Base-by-base conservation (phyloP, 2,797 vertebrate species). In the Varecia variegata region DNA sequence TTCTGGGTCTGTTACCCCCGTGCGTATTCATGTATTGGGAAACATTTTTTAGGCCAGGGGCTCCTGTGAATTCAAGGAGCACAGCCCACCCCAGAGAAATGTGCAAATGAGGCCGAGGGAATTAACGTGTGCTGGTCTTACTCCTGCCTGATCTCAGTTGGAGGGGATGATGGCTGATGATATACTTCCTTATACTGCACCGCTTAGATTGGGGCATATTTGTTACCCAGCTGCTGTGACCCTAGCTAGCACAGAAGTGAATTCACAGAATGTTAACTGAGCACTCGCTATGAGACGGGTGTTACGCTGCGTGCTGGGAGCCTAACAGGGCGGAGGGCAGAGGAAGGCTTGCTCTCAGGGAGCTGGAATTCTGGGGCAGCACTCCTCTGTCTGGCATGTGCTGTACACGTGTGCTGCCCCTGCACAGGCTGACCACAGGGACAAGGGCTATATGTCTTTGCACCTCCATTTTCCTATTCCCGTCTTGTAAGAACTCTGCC, bases 371-470 rank as follows among this genome's bases (percentile, higher is more conserved):
- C 27, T 38, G 13, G 62, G 35, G 38, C 1, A 3, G 15, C 13
- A 4, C 25, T 35, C 7, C 0, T 6, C 11, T 5, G 4, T 17
- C 40, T 60, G 11, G 79, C 3, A 2, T 27, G 43, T 9, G 11
- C 50, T 10, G n/a, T 23, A 4, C 27, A 25, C 5, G 0, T 25
- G 8, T 5, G 32, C 23, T 30, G 1, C 54, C 40, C 1, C 0
- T 2, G 0, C 1, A 14, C 32, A 7, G 1, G 11, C 21, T 67
- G n/a, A 7, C 6, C 9, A 10, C 6, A 7, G 15, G 3, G 21
- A n/a, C 47, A 73, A 9, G 38, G 32, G 27, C 71, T 40, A 0
- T 30, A 2, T n/a, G 73, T 74, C 8, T 80, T 23, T 52, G 40
- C 9, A 25, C 17, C 7, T 56, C 18, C 30, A 1, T 45, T 60